Evolutionary conservation across 2,113 vertebrate genomes (phyloP).

Genomic region (Narcine bancroftii): DNA sequence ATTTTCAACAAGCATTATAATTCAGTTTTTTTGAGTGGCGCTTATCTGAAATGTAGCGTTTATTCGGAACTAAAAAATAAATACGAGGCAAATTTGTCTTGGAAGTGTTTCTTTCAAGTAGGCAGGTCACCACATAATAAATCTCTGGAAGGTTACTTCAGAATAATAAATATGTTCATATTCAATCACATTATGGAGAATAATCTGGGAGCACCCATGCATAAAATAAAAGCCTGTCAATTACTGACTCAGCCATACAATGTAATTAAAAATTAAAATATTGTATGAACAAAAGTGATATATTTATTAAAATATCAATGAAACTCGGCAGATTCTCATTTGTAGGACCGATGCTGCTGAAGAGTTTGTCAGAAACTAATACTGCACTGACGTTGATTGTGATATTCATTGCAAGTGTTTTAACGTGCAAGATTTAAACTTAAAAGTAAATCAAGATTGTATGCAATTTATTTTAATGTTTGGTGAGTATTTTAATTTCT

Average conservation of each 20-base stretch:
- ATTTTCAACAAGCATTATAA: constrained; percentile 2
- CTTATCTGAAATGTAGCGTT: not conserved
- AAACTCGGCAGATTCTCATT: no score
- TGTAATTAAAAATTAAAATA: not conserved
- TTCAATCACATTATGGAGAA: no score
- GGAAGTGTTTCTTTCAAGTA: not conserved
- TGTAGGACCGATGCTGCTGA: not conserved
- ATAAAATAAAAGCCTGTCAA: constrained; percentile 12
- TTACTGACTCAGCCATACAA: not conserved
- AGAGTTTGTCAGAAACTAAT: not conserved
- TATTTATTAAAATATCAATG: not conserved
- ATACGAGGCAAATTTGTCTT: not conserved
- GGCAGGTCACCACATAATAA: not conserved
- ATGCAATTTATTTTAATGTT: not conserved
- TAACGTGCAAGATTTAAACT: not conserved
- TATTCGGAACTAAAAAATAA: not conserved
- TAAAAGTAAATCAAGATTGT: not conserved
- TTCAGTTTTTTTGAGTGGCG: not conserved
- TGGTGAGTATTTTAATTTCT: not conserved
- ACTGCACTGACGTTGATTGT: not conserved
- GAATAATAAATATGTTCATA: constrained; percentile 21
- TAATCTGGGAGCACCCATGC: not conserved
- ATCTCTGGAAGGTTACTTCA: not conserved
- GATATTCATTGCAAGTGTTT: not conserved
- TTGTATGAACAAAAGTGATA: not conserved